A percentile compares a stretch with the other conserved stretches of the same genome.
Conservation (phyloP, 2,113 vertebrate genomes). For the Bubalus kerabau region DNA sequence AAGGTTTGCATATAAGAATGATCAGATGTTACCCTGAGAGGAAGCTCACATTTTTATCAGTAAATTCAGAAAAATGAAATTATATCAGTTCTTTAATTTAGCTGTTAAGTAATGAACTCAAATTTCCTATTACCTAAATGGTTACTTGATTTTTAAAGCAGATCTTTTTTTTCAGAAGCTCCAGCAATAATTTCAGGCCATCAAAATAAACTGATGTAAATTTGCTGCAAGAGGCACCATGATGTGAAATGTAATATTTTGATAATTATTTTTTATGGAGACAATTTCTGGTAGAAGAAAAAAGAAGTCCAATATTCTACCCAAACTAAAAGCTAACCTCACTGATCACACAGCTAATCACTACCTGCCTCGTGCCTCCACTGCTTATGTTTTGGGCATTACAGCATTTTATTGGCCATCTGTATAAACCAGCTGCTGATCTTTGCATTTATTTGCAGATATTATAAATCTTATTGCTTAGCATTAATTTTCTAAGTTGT, state of each 20-base stretch:
- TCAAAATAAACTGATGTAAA: not conserved
- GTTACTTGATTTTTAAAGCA: not conserved
- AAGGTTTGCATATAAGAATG: not conserved
- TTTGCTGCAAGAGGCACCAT: not conserved
- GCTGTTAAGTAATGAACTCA: not conserved
- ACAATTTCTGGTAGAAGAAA: not conserved
- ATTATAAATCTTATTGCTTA: slow-evolving; percentile 1
- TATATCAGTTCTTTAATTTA: not conserved
- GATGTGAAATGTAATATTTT: not conserved
- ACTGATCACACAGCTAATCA: not conserved
- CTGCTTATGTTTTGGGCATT: not conserved
- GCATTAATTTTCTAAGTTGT: slow-evolving; percentile 39
- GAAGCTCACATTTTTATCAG: not conserved
- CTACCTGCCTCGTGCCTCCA: not conserved
- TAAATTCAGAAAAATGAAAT: not conserved
- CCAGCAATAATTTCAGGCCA: not conserved
- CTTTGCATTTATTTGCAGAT: not conserved
- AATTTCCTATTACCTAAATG: not conserved
- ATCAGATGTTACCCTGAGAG: not conserved
- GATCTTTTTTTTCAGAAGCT: not conserved
- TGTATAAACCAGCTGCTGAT: slow-evolving; percentile 27
- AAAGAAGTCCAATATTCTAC: not conserved
- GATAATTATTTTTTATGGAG: not conserved
- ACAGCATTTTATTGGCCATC: slow-evolving; percentile 15
- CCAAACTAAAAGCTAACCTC: not conserved